phyloP scores from a whole-genome alignment of 2,797 vertebrate species.

The Aythya fuligula region DNA sequence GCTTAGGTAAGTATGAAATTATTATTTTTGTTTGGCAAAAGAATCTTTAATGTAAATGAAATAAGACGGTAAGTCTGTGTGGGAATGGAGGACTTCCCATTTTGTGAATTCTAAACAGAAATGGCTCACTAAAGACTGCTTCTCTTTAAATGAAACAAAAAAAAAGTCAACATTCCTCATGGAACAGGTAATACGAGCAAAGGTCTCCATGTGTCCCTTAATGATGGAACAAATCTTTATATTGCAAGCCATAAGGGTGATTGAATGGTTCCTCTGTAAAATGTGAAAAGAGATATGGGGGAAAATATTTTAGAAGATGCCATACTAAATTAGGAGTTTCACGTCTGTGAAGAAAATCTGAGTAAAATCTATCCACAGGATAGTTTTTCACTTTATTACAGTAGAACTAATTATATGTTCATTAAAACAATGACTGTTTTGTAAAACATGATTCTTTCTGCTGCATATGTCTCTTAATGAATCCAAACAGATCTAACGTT shows the following conservation, averaged over 20 bases:
- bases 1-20: background rate
- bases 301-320: background rate
- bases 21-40: background rate
- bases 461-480: constrained; percentile 2
- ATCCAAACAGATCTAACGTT: background rate
- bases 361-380: constrained; percentile 1
- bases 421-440: constrained; percentile 15
- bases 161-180: background rate
- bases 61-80: background rate
- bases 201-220: constrained; percentile 12
- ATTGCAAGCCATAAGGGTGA: background rate
- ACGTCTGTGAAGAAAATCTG: background rate
- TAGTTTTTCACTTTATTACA: constrained; percentile 40
- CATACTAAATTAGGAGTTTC: constrained; percentile 21
- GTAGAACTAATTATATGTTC: constrained; percentile 7
- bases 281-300: background rate
- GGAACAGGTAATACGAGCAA: constrained; percentile 14
- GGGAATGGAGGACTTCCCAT: background rate
- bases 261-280: constrained; percentile 35
- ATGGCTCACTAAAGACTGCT: background rate
- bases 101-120: background rate
- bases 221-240: constrained; percentile 23
- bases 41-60: background rate
- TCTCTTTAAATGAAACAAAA: constrained; percentile 1
- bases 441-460: background rate